phyloP scores from a whole-genome alignment of 2,888 invertebrate genomes.

The Pheosia gnoma region DNA sequence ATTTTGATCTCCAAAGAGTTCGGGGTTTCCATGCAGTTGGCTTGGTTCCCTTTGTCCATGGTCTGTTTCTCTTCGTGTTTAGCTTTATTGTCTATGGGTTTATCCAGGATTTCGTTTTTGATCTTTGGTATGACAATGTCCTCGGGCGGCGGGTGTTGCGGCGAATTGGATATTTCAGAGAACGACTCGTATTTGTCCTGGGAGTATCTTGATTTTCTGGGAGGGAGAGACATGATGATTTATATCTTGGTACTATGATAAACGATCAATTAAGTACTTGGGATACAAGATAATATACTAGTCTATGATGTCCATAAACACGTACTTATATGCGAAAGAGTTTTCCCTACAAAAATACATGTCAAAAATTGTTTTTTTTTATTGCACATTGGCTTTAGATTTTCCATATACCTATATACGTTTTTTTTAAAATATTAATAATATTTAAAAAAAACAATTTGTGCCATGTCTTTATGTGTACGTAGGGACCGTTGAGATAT shows the following conservation, averaged over 20 bases:
- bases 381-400: too few species aligned
- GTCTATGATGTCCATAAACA: too few species aligned
- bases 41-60: conserved; percentile 65
- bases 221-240: conserved; percentile 16
- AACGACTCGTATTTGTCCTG: conserved; percentile 77
- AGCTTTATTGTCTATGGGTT: conserved; percentile 67
- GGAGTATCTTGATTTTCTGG: conserved; percentile 73
- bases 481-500: too few species aligned
- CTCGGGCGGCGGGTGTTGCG: conserved; percentile 69
- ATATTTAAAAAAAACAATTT: too few species aligned
- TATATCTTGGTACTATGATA: not conserved
- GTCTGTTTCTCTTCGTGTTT: conserved; percentile 61
- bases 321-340: too few species aligned
- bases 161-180: conserved; percentile 75
- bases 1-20: conserved; percentile 71
- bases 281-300: too few species aligned
- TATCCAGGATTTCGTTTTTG: conserved; percentile 61
- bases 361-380: too few species aligned
- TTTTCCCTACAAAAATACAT: too few species aligned
- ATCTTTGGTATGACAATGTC: conserved; percentile 59
- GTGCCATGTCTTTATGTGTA: too few species aligned
- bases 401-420: too few species aligned
- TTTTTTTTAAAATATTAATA: too few species aligned
- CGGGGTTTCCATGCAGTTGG: conserved; percentile 49
- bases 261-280: too few species aligned